Base-by-base conservation (phyloP, 2,888 invertebrate genomes). In the Drosophila paranaensis region DNA sequence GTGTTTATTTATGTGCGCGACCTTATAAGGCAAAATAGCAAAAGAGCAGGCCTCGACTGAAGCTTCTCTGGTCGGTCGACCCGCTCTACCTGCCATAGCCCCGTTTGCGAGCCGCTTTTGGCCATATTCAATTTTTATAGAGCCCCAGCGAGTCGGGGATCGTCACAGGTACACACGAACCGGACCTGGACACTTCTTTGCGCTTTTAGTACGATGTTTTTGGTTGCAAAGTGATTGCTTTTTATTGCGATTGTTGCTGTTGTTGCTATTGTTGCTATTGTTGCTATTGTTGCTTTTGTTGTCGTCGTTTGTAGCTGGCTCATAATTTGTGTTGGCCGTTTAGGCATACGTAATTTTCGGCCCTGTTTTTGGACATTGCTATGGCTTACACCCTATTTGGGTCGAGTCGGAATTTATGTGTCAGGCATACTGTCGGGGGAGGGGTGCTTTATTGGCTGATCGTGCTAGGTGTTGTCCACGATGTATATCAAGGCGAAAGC, bases 1-100 rank as follows among this genome's bases (percentile, higher is more conserved):
- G 81, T 67, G 79, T 83, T 88, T 88, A 89, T 88, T 88, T 88
- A 88, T 88, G 89, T 88, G 77, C 82, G 74, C 88, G 80, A 83
- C 88, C 88, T 88, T 88, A 88, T 88, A 88, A 82, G 88, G 88
- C 77, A 71, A 71, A 86, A 82, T 85, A 82, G 84, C 88, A 60
- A 85, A 81, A 88, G 76, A 79, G 75, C 82, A 60, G 60, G 71
- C 65, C 57, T 48, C 35, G 54, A 66, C 53, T 60, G 60, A 57
- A 61, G 20, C 60, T 39, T 20, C 56, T 60, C 35, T 37, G 3
- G 51, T 56, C 30, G 57, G 14, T 14, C 63, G 60, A 50, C 63
- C 50, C 50, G 50, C 50, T 48, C 50, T 45, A 20, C 67, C 62
- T 53, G 75, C 66, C 57, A 9, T 56, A 64, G 30, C 66, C 50